A percentile compares a stretch with the other conserved stretches of the same genome.
Conservation (phyloP, 1,140 invertebrate genomes). For the Sycophaga agraensis region DNA sequence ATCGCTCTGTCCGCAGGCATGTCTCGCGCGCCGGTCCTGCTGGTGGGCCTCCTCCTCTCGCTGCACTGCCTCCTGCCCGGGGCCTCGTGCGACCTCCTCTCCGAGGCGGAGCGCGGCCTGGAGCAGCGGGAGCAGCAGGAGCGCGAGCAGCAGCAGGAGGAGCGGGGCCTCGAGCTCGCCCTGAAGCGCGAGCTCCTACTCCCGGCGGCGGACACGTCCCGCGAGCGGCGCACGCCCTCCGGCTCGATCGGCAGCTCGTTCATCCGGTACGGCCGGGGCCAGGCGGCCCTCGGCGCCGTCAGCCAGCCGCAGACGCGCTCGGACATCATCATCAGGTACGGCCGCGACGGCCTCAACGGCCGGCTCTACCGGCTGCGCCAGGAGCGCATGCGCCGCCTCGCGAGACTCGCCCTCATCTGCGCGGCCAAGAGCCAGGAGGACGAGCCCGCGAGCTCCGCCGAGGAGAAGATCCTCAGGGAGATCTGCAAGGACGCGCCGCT, state of each 20-base stretch:
- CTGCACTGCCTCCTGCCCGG: background rate
- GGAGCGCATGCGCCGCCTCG: slow-evolving; percentile 17
- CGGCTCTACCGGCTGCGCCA: slow-evolving; percentile 14
- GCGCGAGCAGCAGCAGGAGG: background rate
- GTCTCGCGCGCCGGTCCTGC: background rate
- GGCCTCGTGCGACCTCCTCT: no score
- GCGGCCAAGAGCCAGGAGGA: slow-evolving; percentile 23
- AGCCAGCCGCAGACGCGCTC: slow-evolving; percentile 41
- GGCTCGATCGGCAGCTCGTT: slow-evolving; percentile 42
- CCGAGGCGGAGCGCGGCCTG: background rate
- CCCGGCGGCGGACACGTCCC: slow-evolving; percentile 23
- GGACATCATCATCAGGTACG: slow-evolving; percentile 52
- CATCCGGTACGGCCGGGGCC: slow-evolving; percentile 43
- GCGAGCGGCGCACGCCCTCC: slow-evolving; percentile 43
- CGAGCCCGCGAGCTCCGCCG: slow-evolving; percentile 4
- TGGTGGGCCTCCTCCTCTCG: background rate
- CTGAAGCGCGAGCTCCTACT: background rate
- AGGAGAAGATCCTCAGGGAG: slow-evolving; percentile 16
- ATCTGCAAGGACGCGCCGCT: slow-evolving; percentile 28
- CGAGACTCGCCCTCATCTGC: slow-evolving; percentile 22
- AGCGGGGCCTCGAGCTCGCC: background rate
- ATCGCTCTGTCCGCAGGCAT: slow-evolving; percentile 1
- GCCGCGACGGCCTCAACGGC: slow-evolving; percentile 32
- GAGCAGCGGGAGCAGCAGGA: background rate
- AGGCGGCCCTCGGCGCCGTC: slow-evolving; percentile 19